Base-by-base conservation (phyloP, 2,797 vertebrate species). In the Centropyge bicolor region DNA sequence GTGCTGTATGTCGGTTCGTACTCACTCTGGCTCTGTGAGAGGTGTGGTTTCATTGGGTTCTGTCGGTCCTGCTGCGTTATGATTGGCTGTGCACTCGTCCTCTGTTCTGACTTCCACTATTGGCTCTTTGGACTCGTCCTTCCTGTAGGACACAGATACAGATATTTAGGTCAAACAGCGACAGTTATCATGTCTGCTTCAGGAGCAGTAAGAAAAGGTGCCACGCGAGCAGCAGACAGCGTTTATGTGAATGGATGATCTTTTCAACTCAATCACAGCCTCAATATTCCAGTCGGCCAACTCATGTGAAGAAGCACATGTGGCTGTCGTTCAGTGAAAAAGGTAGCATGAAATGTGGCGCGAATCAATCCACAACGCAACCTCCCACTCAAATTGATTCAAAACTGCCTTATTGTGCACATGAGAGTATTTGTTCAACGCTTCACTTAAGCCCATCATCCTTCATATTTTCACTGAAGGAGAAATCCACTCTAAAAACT, bases 31-130 rank as follows among this genome's bases (percentile, higher is more conserved):
- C 93, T 98, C 97, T 1, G 98, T 99, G 86, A 99, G 95, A 0
- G 98, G 98, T 0, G 98, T 99, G 87, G 97, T 99, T 95, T 99
- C 98, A 3, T 97, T 99, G 72, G 98, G 98, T 76, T 99, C 98
- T 0, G 92, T 96, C 48, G 97, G 97, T 35, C 97, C 98, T 20
- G 97, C 98, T 82, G 96, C 96, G 0, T 99, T 97, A 0, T 99
- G 98, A 93, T 99, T 99, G 63, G 98, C 97, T 49, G 98, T 98
- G 86, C 96, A 93, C 76, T 99, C 97, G 48, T 99, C 98, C 89
- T 99, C 98, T 0, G 96, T 99, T 74, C 97, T 95, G 80, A 99
- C 97, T 86, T 99, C 97, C 74, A 99, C 98, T 20, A 99, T 99
- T 3, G 98, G 97, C 92, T 99, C 98, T 94, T 99, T 99, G 76